phyloP scores from a whole-genome alignment of 2,113 vertebrate genomes.

The Hucho hucho region DNA sequence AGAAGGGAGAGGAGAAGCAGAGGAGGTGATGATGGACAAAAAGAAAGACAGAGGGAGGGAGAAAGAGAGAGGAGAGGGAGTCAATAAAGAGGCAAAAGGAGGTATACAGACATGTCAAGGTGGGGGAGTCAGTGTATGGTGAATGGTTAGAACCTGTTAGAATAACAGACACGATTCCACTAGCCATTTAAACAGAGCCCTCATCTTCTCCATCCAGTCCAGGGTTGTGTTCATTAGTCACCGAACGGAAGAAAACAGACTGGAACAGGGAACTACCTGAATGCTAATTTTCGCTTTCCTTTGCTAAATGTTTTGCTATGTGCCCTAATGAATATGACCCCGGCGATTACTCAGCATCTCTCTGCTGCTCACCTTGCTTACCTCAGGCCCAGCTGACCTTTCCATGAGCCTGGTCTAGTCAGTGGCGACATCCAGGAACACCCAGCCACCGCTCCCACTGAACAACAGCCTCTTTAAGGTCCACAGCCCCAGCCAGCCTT shows the following conservation, averaged over 20 bases:
- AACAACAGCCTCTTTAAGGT: slow-evolving; percentile 55
- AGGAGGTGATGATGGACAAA: background rate
- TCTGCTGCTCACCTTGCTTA: slow-evolving; percentile 30
- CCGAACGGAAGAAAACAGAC: too few relatives aligned
- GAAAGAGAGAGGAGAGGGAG: background rate
- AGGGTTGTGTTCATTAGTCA: too few relatives aligned
- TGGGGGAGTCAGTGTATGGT: too few relatives aligned
- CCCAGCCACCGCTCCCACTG: slow-evolving; percentile 28
- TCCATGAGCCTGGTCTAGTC: slow-evolving; percentile 52
- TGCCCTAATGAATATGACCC: too few relatives aligned
- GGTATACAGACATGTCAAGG: too few relatives aligned
- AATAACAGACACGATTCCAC: background rate
- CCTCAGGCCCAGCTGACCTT: slow-evolving; percentile 50
- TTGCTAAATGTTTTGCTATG: too few relatives aligned
- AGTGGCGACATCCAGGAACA: slow-evolving; percentile 41
- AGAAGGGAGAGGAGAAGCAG: background rate
- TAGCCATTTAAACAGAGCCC: background rate
- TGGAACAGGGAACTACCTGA: too few relatives aligned
- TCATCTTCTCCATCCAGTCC: slow-evolving; percentile 1
- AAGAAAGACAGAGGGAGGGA: background rate
- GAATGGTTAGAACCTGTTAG: background rate
- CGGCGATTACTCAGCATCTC: slow-evolving; percentile 21
- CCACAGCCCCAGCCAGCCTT: slow-evolving; percentile 26
- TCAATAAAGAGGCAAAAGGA: background rate
- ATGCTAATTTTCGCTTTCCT: too few relatives aligned